Evolutionary conservation across 2,797 vertebrate genomes (phyloP).

Genomic region (Halcyon badia): DNA sequence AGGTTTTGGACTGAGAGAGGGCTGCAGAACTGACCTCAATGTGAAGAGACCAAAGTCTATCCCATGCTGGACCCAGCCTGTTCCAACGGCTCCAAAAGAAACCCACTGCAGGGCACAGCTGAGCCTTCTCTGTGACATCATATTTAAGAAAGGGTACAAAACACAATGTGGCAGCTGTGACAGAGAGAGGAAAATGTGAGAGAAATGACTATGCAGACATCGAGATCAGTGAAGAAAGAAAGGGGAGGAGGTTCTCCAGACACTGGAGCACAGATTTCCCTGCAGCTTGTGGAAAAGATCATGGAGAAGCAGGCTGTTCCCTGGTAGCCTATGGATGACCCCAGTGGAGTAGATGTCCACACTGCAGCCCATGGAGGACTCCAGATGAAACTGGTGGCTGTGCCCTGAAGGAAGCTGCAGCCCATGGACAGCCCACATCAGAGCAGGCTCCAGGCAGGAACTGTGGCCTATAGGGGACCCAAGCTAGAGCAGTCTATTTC

Average conservation of each 20-base stretch:
- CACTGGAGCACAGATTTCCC: fast-evolving
- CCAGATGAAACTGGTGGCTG: fast-evolving
- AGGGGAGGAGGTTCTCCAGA: fast-evolving
- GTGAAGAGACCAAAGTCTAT: background rate
- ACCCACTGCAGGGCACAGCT: background rate
- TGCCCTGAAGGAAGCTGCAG: background rate
- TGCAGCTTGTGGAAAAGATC: background rate
- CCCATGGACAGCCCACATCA: background rate
- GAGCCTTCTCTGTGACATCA: background rate
- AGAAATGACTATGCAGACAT: background rate
- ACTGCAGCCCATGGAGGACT: background rate
- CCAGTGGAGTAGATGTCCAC: background rate
- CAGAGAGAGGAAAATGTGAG: background rate
- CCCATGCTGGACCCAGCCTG: fast-evolving
- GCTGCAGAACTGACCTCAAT: background rate
- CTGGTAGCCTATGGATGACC: background rate
- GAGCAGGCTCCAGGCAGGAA: background rate
- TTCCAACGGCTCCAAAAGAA: background rate
- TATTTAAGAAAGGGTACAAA: background rate
- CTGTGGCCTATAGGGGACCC: background rate
- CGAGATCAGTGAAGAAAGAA: background rate
- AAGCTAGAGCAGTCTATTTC: fast-evolving
- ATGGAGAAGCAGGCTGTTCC: background rate
- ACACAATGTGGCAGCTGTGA: background rate
- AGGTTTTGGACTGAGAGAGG: fast-evolving